Conservation (phyloP, 1,140 invertebrate genomes). For the Drosophila bocki region DNA sequence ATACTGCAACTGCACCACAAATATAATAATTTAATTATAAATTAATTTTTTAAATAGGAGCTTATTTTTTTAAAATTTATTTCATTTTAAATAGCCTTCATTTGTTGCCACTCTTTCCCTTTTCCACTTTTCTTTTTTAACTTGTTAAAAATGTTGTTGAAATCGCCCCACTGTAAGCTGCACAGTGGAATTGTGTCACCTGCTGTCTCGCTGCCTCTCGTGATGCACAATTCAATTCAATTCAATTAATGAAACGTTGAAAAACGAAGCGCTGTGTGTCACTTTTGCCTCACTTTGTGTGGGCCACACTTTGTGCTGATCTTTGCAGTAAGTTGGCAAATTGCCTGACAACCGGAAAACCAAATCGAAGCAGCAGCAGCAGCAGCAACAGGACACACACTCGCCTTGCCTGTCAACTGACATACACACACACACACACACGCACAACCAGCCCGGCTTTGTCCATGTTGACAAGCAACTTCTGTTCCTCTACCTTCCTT, state of each 20-base stretch:
- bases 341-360: constrained; percentile 77
- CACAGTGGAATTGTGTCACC: constrained; percentile 46
- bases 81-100: not conserved
- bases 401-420: constrained; percentile 62
- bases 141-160: not conserved
- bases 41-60: not conserved
- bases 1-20: no score
- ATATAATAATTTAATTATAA: not conserved
- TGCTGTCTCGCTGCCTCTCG: constrained; percentile 3
- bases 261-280: constrained; percentile 55
- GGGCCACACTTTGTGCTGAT: constrained; percentile 72
- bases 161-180: constrained; percentile 6
- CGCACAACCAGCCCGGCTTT: constrained; percentile 45
- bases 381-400: constrained; percentile 31
- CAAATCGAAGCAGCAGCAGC: constrained; percentile 45
- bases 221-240: constrained; percentile 64
- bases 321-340: constrained; percentile 82
- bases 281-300: constrained; percentile 37
- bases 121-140: not conserved
- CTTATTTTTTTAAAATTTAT: not conserved
- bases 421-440: constrained; percentile 52
- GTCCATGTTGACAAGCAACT: constrained; percentile 76
- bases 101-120: not conserved
- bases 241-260: constrained; percentile 78
- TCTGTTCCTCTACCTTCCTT: constrained; percentile 13